These are phyloP conservation scores for Orthonevra nobilis DNA, from an alignment of 2,888 invertebrate genomes.

Conservation along the genomic window DNA sequence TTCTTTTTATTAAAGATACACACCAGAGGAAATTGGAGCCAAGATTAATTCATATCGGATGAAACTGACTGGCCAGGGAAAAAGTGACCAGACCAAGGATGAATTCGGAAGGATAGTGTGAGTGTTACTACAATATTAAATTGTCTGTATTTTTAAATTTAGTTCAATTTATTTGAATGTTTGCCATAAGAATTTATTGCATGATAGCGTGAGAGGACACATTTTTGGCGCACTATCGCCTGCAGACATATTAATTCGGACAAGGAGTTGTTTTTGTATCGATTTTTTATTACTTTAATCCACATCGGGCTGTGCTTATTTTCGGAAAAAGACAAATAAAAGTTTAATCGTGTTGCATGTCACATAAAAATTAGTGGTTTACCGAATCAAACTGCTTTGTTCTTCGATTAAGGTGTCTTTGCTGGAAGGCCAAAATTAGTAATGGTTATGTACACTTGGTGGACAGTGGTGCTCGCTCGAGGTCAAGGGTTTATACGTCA, in stretches of 20 bases:
- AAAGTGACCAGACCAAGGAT: conserved; percentile 85
- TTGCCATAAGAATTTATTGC: conserved; percentile 37
- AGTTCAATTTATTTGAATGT: conserved; percentile 7
- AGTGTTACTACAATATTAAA: conserved; percentile 77
- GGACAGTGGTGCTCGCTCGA: no score
- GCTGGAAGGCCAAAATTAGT: no score
- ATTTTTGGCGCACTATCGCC: conserved; percentile 32
- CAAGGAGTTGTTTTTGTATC: no score
- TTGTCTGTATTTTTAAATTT: not conserved
- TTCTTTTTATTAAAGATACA: conserved; percentile 84
- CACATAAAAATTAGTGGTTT: not conserved
- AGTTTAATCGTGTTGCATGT: not conserved
- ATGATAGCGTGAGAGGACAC: not conserved
- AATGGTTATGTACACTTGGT: no score
- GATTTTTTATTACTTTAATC: conserved; percentile 23
- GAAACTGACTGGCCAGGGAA: conserved; percentile 87
- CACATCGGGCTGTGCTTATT: not conserved
- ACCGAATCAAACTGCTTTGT: no score
- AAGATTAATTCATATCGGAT: conserved; percentile 94
- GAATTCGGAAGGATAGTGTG: conserved; percentile 92
- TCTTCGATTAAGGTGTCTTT: no score
- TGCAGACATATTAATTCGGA: no score
- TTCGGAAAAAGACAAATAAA: not conserved
- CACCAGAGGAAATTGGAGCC: conserved; percentile 90
- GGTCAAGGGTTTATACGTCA: no score